Evolutionary conservation across 2,888 invertebrate species (phyloP).

Genomic region (Agonopterix arenella): DNA sequence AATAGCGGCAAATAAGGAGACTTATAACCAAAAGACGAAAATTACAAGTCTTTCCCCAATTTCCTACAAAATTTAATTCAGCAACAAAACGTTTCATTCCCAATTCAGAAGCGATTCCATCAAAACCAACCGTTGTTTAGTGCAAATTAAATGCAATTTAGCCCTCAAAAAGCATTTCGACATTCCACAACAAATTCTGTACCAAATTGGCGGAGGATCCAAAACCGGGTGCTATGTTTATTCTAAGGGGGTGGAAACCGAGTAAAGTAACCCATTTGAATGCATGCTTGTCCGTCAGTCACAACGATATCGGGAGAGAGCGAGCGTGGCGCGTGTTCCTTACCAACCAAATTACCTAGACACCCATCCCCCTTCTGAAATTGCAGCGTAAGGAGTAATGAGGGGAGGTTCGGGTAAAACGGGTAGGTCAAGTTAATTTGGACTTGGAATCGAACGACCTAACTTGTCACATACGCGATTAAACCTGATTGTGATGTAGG

Average conservation of each 20-base stretch:
- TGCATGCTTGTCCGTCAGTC: conserved; percentile 86
- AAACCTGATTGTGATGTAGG: conserved; percentile 76
- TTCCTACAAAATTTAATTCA: conserved; percentile 2
- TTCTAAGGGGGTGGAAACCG: conserved; percentile 51
- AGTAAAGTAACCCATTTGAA: conserved; percentile 84
- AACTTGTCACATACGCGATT: conserved; percentile 76
- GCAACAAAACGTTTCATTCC: conserved; percentile 13
- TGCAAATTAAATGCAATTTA: conserved; percentile 74
- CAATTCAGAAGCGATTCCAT: conserved; percentile 27
- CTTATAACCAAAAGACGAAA: too few relatives aligned
- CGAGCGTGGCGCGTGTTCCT: conserved; percentile 53
- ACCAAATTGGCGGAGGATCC: conserved; percentile 67
- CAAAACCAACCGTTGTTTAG: conserved; percentile 64
- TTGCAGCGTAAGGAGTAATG: background rate
- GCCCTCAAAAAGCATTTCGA: conserved; percentile 68
- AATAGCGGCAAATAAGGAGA: too few relatives aligned
- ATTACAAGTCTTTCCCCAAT: too few relatives aligned
- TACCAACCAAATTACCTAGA: conserved; percentile 29
- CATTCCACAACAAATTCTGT: conserved; percentile 73
- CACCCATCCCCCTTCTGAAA: background rate
- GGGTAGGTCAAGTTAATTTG: conserved; percentile 10
- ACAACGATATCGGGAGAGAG: conserved; percentile 76
- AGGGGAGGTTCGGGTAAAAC: background rate
- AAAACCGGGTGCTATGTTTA: conserved; percentile 56
- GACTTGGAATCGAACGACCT: conserved; percentile 39